phyloP scores from a whole-genome alignment of 2,113 vertebrate species.

The Harpagus bidentatus region DNA sequence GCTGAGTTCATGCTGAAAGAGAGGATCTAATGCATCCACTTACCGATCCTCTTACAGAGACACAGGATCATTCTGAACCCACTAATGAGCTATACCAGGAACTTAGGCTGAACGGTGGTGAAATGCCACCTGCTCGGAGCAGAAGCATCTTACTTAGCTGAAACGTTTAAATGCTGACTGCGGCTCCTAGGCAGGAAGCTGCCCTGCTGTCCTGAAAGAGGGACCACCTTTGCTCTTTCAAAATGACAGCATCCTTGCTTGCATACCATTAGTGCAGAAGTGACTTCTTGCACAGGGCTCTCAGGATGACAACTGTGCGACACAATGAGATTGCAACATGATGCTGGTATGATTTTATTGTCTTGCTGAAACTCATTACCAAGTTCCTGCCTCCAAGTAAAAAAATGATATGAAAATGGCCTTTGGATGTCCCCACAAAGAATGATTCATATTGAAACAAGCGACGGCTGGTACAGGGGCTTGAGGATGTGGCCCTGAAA shows the following conservation, averaged over 20 bases:
- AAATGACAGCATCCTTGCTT: not conserved
- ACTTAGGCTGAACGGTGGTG: rapidly evolving
- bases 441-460: not conserved
- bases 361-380: not conserved
- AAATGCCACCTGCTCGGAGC: rapidly evolving
- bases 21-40: not conserved
- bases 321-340: not conserved
- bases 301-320: not conserved
- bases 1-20: not conserved
- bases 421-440: not conserved
- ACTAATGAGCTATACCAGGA: not conserved
- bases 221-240: not conserved
- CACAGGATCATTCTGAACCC: not conserved
- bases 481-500: not conserved
- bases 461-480: not conserved
- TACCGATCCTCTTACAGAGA: not conserved
- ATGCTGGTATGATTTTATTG: not conserved
- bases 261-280: not conserved
- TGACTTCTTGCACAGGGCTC: not conserved
- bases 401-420: not conserved
- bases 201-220: not conserved
- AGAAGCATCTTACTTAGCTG: not conserved
- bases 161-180: too few relatives aligned
- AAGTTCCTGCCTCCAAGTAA: not conserved
- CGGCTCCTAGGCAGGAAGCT: not conserved